Base-by-base conservation (phyloP, 2,113 vertebrate species). In the Phylloscopus trochilus region DNA sequence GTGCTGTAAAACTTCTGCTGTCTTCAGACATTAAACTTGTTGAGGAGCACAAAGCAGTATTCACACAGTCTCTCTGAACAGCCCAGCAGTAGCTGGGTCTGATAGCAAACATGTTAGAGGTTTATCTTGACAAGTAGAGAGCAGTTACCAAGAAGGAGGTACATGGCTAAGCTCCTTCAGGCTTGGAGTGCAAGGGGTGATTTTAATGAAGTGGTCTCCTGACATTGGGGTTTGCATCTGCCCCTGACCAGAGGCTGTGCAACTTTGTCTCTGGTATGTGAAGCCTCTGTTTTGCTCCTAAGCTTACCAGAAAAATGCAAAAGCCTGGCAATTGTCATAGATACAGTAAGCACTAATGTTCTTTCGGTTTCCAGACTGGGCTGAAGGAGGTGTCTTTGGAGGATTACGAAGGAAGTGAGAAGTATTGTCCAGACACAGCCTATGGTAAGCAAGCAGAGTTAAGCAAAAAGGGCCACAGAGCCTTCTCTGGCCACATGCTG, bases 381-480 rank as follows among this genome's bases (percentile, higher is more conserved):
- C 85, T 95, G 90, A 97, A 92, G 76, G 97, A 97, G 56, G 51
- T 74, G 26, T 89, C 96, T 64, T 33, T 73, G 86, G 97, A 97
- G 51, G 92, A 98, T 60, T 87, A 76, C 20, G 95, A 97, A 92
- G 96, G 68, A 91, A 92, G 81, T 0, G 98, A 98, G 81, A 97
- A 97, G 66, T 98, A 98, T 83, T 97, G 82, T 91, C 93, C 99
- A 11, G 98, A 98, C 90, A 99, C 98, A 2, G 95, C 98, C 11
- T 99, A 99, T 12, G 99, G 99, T 99, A 96, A 98, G 98, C 93
- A 55, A 91, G 62, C 64, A 68, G 47, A 63, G 56, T 68, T 78
- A 70, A 87, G 89, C 43, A 41, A 39, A 70, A 37, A 79, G 81
- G 52, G 52, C 76, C 37, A 52, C 49, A 30, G 49, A 74, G 44